Evolutionary conservation across 2,113 vertebrate species (phyloP).

Genomic region (Myrmophylax atrothorax): DNA sequence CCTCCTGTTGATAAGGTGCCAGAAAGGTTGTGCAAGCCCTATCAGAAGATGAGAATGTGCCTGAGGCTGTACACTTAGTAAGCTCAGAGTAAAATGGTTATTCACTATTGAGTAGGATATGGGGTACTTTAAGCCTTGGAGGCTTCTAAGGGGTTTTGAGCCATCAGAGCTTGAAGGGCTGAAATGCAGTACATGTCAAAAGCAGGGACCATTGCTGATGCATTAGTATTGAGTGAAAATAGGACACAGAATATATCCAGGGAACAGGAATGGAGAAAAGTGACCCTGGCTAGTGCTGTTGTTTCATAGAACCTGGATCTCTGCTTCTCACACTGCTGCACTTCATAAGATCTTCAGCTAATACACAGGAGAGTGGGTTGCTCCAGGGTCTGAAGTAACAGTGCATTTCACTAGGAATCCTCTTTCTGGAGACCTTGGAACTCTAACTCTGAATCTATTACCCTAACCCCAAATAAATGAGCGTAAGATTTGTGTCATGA

Average conservation of each 20-base stretch:
- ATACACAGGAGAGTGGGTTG: background rate
- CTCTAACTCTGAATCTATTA: background rate
- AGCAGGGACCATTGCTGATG: background rate
- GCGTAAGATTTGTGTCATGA: background rate
- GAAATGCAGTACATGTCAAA: background rate
- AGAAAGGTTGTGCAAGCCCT: constrained; percentile 19
- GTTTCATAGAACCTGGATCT: background rate
- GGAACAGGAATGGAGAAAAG: background rate
- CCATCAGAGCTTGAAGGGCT: background rate
- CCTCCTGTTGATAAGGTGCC: background rate
- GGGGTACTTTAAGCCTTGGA: background rate
- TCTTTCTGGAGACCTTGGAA: background rate
- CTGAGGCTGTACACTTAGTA: background rate
- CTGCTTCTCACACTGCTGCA: background rate
- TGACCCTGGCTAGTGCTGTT: background rate
- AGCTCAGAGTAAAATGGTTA: background rate
- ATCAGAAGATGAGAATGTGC: constrained; percentile 45
- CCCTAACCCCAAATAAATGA: background rate
- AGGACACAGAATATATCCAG: background rate
- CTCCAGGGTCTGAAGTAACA: background rate
- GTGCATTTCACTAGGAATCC: background rate
- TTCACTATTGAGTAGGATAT: background rate
- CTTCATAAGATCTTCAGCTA: background rate
- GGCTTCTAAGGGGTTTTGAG: background rate
- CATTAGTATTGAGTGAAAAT: background rate